A percentile compares a stretch with the other conserved stretches of the same genome.
Evolutionary conservation across 2,797 vertebrate genomes (phyloP).

Genomic region (Malurus leucopterus): DNA sequence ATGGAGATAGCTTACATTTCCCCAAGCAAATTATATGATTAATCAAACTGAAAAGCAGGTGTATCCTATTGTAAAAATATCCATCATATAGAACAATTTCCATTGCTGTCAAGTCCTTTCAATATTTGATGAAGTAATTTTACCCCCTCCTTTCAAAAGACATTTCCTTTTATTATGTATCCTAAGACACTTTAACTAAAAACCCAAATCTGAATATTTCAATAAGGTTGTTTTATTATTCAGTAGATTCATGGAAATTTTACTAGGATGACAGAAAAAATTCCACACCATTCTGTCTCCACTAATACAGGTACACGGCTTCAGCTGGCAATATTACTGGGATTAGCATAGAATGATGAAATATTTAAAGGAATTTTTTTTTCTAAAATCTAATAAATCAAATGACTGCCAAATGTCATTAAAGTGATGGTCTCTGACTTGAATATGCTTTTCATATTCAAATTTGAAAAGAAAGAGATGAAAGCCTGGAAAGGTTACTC

Average conservation of each 20-base stretch:
- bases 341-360: constrained; percentile 99
- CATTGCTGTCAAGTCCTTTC: constrained; percentile 75
- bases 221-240: constrained; percentile 99
- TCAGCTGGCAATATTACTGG: constrained; percentile 97
- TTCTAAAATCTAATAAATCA: constrained; percentile 98
- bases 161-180: constrained; percentile 92
- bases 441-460: constrained; percentile 98
- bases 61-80: constrained; percentile 64
- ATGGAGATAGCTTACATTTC: constrained; percentile 44
- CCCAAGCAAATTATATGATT: constrained; percentile 62
- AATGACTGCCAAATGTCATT: constrained; percentile 99
- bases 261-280: constrained; percentile 87
- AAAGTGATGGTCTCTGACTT: constrained; percentile 97
- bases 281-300: constrained; percentile 87
- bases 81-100: constrained; percentile 70
- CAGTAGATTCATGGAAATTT: constrained; percentile 96
- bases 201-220: constrained; percentile 99
- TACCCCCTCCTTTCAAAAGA: constrained; percentile 76
- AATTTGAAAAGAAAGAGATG: constrained; percentile 89
- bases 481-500: constrained; percentile 90
- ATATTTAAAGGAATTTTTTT: constrained; percentile 97
- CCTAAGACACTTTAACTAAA: constrained; percentile 96
- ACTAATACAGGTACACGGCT: constrained; percentile 91
- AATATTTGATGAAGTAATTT: constrained; percentile 83
- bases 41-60: constrained; percentile 65